Conservation (phyloP, 2,888 invertebrate genomes). For the Notodonta ziczac region DNA sequence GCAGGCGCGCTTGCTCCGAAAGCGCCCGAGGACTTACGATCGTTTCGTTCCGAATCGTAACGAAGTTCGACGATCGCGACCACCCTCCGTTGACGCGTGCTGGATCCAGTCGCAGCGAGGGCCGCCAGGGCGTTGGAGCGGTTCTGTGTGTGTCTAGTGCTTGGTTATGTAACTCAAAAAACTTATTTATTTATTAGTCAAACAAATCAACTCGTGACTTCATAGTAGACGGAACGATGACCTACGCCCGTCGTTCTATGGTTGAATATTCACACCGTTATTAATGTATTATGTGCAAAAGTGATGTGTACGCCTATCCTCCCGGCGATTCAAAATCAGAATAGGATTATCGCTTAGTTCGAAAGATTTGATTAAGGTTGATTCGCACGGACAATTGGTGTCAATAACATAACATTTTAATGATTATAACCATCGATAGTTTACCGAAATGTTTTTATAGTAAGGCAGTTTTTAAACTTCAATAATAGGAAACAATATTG, state of each 20-base stretch:
- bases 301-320: slow-evolving; percentile 78
- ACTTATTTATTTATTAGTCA: slow-evolving; percentile 80
- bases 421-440: slow-evolving; percentile 26
- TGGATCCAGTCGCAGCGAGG: slow-evolving; percentile 79
- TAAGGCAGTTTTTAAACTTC: slow-evolving; percentile 32
- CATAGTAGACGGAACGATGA: slow-evolving; percentile 42
- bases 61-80: slow-evolving; percentile 80
- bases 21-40: slow-evolving; percentile 78
- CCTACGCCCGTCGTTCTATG: slow-evolving; percentile 24
- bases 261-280: slow-evolving; percentile 33
- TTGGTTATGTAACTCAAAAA: slow-evolving; percentile 82
- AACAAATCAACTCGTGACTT: slow-evolving; percentile 55
- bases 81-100: slow-evolving; percentile 79
- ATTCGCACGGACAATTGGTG: slow-evolving; percentile 33
- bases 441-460: slow-evolving; percentile 23
- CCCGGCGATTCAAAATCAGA: slow-evolving; percentile 69
- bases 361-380: slow-evolving; percentile 43
- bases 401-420: slow-evolving; percentile 34
- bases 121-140: slow-evolving; percentile 80
- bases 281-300: slow-evolving; percentile 57
- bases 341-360: slow-evolving; percentile 73
- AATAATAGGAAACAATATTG: background rate
- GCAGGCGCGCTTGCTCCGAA: slow-evolving; percentile 81
- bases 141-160: slow-evolving; percentile 69
- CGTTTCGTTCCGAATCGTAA: slow-evolving; percentile 79